A percentile compares a stretch with the other conserved stretches of the same genome.
phyloP scores from a whole-genome alignment of 2,113 vertebrate genomes.

The Micronycteris hirsuta region DNA sequence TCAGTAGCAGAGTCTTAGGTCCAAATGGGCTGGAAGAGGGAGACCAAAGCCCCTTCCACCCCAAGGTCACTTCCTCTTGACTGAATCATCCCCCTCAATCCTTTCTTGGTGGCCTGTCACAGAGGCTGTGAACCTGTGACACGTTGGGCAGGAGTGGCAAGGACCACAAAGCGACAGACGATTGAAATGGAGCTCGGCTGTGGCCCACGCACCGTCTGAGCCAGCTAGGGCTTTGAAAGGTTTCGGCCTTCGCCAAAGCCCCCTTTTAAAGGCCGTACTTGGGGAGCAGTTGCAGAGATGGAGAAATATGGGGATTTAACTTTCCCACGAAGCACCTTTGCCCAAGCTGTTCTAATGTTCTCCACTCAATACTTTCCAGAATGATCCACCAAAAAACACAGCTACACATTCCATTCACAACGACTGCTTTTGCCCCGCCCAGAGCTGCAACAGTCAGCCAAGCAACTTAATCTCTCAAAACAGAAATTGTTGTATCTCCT shows the following conservation, averaged over 20 bases:
- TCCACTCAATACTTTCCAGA: slow-evolving; percentile 30
- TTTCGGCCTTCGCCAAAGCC: not conserved
- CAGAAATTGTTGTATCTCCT: slow-evolving; percentile 11
- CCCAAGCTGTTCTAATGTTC: slow-evolving; percentile 41
- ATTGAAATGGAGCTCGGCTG: fast-evolving
- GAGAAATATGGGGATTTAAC: slow-evolving; percentile 26
- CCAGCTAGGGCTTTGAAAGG: too few species aligned
- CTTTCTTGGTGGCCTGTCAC: not conserved
- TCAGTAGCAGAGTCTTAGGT: not conserved
- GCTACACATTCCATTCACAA: not conserved
- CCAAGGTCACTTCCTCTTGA: not conserved
- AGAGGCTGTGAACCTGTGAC: not conserved
- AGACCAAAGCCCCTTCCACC: not conserved
- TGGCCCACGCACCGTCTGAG: not conserved
- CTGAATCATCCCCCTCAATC: not conserved
- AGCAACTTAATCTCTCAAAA: not conserved
- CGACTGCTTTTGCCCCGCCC: not conserved
- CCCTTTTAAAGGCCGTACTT: not conserved
- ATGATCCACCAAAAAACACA: not conserved
- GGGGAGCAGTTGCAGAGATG: not conserved
- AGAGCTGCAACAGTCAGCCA: not conserved
- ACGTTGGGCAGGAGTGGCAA: fast-evolving
- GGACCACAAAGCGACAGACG: not conserved
- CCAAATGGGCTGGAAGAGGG: not conserved
- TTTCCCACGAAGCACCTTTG: slow-evolving; percentile 2